Base-by-base conservation (phyloP, 2,113 vertebrate genomes). In the Perognathus longimembris region DNA sequence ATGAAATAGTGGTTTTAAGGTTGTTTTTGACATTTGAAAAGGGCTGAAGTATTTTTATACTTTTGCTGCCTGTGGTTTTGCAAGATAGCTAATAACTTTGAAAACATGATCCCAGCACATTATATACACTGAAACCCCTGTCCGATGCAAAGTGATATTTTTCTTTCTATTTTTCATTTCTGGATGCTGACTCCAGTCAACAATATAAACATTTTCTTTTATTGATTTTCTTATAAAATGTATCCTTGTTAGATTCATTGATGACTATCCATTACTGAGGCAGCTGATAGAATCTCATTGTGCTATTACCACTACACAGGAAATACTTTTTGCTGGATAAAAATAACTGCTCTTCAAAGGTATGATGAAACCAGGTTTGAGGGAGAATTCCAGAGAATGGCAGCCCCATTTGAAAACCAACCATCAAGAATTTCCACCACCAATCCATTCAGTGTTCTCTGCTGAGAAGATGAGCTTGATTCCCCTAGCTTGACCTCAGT, bases 141-240 rank as follows among this genome's bases (percentile, higher is more conserved):
- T 73, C 94, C 78, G 0, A 93, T 86, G 91, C 94, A 95, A 94
- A 93, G 87, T 83, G 70, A 85, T 94, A 96, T 96, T 96, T 96
- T 94, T 78, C 89, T 95, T 95, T 94, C 95, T 95, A 97, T 96
- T 97, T 96, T 96, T 97, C 97, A 97, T 97, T 97, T 92, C 95
- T 96, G 80, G 74, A 88, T 90, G 89, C 93, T 96, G 89, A 67
- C 93, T 97, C 85, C 67, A 97, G 94, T 93, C 93, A 95, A 96
- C 97, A 94, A 90, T 78, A 94, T 95, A 96, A 95, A 91, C 94
- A 86, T 91, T 94, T 97, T 96, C 95, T 94, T 82, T 66, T 96
- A 96, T 96, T 97, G 96, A 96, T 95, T 97, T 97, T 96, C 89
- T 96, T 91, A 96, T 95, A 96, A 96, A 96, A 94, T 93, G 88